Evolutionary conservation across 2,797 vertebrate genomes (phyloP).

Genomic region (Artibeus lituratus): DNA sequence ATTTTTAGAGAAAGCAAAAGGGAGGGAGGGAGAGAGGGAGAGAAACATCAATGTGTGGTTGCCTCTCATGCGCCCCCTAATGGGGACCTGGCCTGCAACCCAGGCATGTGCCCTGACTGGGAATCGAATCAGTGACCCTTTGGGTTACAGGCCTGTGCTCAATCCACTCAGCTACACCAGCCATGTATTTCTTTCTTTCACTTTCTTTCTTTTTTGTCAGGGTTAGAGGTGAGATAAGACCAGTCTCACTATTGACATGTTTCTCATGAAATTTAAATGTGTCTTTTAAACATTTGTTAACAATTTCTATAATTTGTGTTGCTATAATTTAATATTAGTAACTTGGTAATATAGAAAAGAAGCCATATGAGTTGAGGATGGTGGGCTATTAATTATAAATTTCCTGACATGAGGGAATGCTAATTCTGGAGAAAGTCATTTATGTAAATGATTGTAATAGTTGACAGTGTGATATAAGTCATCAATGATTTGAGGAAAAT

Average conservation of each 20-base stretch:
- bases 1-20: no score
- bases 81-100: no score
- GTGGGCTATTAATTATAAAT: not conserved
- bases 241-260: not conserved
- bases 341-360: not conserved
- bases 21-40: no score
- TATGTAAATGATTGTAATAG: not conserved
- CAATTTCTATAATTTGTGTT: not conserved
- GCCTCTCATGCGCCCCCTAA: no score
- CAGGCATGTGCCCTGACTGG: no score
- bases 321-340: not conserved
- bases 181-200: no score
- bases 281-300: not conserved
- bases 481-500: not conserved
- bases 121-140: no score
- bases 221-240: rapidly evolving
- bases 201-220: no score
- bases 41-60: no score
- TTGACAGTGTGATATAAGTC: not conserved
- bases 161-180: no score
- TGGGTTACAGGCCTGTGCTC: no score
- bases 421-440: not conserved
- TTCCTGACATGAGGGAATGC: not conserved
- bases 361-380: not conserved
- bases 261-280: not conserved